These are phyloP conservation scores for Abscondita cerata DNA, from an alignment of 2,888 invertebrate genomes.

Conservation along the genomic window DNA sequence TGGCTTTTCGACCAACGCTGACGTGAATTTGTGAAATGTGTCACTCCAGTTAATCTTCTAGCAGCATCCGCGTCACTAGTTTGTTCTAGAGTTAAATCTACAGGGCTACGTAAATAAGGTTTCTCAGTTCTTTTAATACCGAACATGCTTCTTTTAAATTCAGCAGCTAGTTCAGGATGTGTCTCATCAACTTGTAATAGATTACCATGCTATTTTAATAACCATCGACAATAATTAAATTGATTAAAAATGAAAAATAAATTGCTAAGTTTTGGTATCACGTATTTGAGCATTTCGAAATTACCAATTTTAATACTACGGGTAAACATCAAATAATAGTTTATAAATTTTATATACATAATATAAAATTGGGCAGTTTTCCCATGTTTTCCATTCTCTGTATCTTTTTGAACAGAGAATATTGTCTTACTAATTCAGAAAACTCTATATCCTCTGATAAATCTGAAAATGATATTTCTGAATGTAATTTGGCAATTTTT, in stretches of 20 bases:
- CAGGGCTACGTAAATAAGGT: not conserved
- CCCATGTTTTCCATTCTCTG: not conserved
- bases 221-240: constrained; percentile 2
- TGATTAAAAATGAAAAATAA: constrained; percentile 11
- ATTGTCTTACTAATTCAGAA: no score
- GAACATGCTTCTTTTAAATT: not conserved
- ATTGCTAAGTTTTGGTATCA: constrained; percentile 8
- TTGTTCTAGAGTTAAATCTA: constrained; percentile 15
- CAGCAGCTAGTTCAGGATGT: not conserved
- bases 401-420: not conserved
- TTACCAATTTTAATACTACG: constrained; percentile 6
- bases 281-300: not conserved
- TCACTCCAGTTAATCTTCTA: not conserved
- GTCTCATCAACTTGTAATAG: constrained; percentile 2
- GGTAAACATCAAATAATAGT: not conserved
- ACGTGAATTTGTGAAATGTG: constrained; percentile 10
- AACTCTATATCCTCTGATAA: not conserved
- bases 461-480: no score
- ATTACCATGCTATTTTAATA: not conserved
- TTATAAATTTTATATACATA: constrained; percentile 36
- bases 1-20: constrained; percentile 8
- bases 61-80: constrained; percentile 13
- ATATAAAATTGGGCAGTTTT: constrained; percentile 32
- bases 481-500: no score
- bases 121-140: constrained; percentile 9